Evolutionary conservation across 2,888 invertebrate species (phyloP), one percentile per base, ranked within the genome.

Genomic region (Drosophila limbata): DNA sequence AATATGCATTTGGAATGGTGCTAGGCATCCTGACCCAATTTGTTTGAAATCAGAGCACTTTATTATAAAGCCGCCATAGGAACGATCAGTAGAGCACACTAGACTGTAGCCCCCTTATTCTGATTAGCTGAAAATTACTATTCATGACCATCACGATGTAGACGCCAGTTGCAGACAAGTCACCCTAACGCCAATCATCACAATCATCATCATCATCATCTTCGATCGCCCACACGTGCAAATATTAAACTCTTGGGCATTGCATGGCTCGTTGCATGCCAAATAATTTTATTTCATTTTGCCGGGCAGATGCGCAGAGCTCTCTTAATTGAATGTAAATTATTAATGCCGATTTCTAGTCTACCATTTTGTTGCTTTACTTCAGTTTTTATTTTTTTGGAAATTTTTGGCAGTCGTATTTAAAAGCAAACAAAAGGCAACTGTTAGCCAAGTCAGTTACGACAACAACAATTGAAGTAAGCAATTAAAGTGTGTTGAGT

Each of bases 401-500:
- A 42, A 39, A 56, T 62, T 62, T 77, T 78, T 53, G 76, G 73
- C 62, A 72, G 62, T 31, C 65, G 48, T 65, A 78, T 65, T 69
- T 60, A 69, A 62, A 63, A 73, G 55, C 55, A 61, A 78, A 69
- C 53, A 61, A 59, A 73, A 73, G 55, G 64, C 74, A 74, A 69
- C 76, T 78, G 65, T 68, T 84, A 71, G 77, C 69, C 63, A 79
- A 84, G 73, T 42, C 63, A 73, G 71, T 66, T 84, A 70, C 60
- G 63, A 67, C 82, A 84, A 76, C 67, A 74, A 69, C 79, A 79
- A 74, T 77, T 88, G 83, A 73, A 88, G 74, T 59, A 48, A 69
- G 72, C 85, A 88, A 83, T 83, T 83, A 83, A 85, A 80, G 61
- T 79, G 66, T 65, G 69, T 77, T 78, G 75, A 74, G 79, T 74